Evolutionary conservation across 2,888 invertebrate genomes (phyloP), one percentile per base, ranked within the genome.

Genomic region (Formica aserva): DNA sequence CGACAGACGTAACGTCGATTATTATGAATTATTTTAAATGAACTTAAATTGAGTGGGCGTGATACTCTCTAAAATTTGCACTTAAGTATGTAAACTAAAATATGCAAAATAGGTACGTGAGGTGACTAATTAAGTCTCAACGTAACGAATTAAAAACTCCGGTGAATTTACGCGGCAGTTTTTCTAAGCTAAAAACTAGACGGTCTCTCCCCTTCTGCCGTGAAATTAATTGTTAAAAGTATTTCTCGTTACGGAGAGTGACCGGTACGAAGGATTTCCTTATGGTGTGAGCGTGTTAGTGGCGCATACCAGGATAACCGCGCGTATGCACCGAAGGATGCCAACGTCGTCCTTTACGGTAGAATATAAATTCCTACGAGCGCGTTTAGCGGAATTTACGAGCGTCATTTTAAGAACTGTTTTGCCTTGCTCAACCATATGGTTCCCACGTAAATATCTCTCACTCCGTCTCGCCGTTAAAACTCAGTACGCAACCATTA

Each of bases 341-440:
- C 72, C 32, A 48, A 52, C 69, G 55, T 74, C 81, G 81, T 82
- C 81, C 84, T 84, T 86, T 86, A 72, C 66, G 71, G 80, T n/a
- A 85, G 89, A 90, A 89, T 90, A 90, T 91, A 90, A 90, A 91
- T 91, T 91, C 90, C 83, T 67, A 52, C 81, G 84, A 80, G 85
- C 88, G 63, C 90, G 89, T 89, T 91, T 90, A 87, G 86, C 85
- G 75, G 85, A 90, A 91, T 91, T 91, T 91, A 91, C 80, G 91
- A 89, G 87, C 89, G 86, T 91, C 90, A 89, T 91, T 91, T 91
- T 88, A 90, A 89, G 90, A 90, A 91, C 88, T 91, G 87, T 88
- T 91, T 89, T 87, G 85, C 91, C 86, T 85, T 89, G 89, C 89
- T 89, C 86, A 72, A 86, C 88, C 91, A 89, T 91, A 91, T 86